A percentile compares a stretch with the other conserved stretches of the same genome.
Conservation (phyloP, 1,140 invertebrate species). For the Anagrus nilaparvatae region DNA sequence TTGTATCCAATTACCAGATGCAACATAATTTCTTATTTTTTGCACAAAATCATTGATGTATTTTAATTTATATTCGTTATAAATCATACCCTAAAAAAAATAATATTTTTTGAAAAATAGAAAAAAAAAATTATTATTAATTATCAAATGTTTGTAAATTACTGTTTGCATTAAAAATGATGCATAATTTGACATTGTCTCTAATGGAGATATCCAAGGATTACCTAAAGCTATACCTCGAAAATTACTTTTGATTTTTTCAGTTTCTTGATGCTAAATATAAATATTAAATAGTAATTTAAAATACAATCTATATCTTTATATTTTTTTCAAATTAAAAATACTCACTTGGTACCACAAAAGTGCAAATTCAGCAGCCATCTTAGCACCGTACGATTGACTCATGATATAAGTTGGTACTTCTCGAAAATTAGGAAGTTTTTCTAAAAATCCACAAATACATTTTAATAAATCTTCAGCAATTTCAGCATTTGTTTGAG, state of each 20-base stretch:
- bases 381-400: conserved; percentile 84
- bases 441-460: conserved; percentile 53
- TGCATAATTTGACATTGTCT: conserved; percentile 72
- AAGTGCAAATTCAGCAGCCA: conserved; percentile 68
- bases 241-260: conserved; percentile 59
- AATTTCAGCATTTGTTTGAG: conserved; percentile 60
- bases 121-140: too few species aligned
- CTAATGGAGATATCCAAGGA: conserved; percentile 77
- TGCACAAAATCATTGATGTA: conserved; percentile 42
- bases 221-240: conserved; percentile 73
- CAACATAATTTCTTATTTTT: conserved; percentile 42
- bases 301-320: not conserved
- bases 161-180: conserved; percentile 60
- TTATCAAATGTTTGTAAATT: conserved; percentile 24
- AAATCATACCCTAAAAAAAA: conserved; percentile 45
- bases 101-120: not conserved
- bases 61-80: conserved; percentile 48
- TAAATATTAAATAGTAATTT: not conserved
- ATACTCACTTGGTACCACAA: conserved; percentile 50
- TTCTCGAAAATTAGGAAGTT: conserved; percentile 53
- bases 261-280: conserved; percentile 40
- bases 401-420: conserved; percentile 72
- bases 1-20: conserved; percentile 42
- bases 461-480: conserved; percentile 66
- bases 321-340: conserved; percentile 13